Evolutionary conservation across 2,113 vertebrate species (phyloP).

Genomic region (Prietella phreatophila): DNA sequence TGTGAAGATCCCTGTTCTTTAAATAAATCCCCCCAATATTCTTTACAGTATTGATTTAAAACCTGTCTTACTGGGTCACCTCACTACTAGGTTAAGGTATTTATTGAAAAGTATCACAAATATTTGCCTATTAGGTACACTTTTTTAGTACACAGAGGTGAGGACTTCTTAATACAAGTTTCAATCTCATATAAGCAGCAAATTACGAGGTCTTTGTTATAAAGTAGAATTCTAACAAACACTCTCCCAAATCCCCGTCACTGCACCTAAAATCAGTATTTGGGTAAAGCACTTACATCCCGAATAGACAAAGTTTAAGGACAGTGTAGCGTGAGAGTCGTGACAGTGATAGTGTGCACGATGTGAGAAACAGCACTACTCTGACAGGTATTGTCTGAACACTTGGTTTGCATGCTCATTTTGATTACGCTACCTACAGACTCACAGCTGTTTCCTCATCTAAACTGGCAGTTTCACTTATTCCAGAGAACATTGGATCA

Average conservation of each 20-base stretch:
- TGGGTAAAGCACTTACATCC: not conserved
- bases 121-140: not conserved
- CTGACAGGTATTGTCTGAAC: slow-evolving; percentile 35
- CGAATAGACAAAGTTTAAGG: not conserved
- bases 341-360: slow-evolving; percentile 19
- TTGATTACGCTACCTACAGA: slow-evolving; percentile 35
- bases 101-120: not conserved
- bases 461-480: slow-evolving; percentile 38
- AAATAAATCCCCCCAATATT: not conserved
- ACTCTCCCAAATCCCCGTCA: not conserved
- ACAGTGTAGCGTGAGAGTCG: not conserved
- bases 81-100: not conserved
- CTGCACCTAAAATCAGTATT: not conserved
- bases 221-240: not conserved
- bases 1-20: too few species aligned
- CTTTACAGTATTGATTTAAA: not conserved
- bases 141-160: not conserved
- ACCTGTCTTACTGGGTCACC: not conserved
- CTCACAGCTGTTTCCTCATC: slow-evolving; percentile 32
- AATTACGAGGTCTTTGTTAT: not conserved
- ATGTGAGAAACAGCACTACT: slow-evolving; percentile 7
- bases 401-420: slow-evolving; percentile 28
- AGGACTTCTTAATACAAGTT: not conserved
- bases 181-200: not conserved
- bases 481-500: slow-evolving; percentile 31